Base-by-base conservation (phyloP, 1,140 invertebrate species). In the Atta texana region DNA sequence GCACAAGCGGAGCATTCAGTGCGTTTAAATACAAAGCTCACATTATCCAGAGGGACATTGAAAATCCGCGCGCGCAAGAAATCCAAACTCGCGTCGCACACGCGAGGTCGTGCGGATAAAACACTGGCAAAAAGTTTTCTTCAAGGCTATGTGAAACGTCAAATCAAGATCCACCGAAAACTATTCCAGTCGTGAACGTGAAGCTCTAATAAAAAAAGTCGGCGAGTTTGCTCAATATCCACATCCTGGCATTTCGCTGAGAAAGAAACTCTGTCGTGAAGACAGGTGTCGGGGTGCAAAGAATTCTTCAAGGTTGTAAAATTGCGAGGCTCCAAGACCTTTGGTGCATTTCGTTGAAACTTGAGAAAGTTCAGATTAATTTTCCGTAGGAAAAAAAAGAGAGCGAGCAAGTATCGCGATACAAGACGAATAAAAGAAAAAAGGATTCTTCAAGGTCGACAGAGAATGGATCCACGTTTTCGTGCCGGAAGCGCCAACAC, bases 331-430 rank as follows among this genome's bases (percentile, higher is more conserved):
- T 69, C 8, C 80, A 28, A 59, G 34, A 44, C 66, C 64, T 39
- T 55, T 7, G 69, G 14, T 39, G 39, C 55, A 55, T 57, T 74
- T 72, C 53, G 68, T 59, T 63, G 21, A 64, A 84, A 84, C 39
- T 81, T 71, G 64, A 64, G 39, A 75, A 61, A 84, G 69, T 84
- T 74, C 39, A 3, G 55, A 84, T 84, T 84, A 84, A 84, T 39
- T 84, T 59, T 1, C 24, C 24, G 24, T 18, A 28, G 16, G 31
- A 49, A 24, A 6, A 39, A 12, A 39, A 66, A 39, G 10, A 16
- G 49, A 68, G n/a, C 8, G 8, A 44, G 44, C 55, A 7, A 44
- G 1, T 31, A 28, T 69, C 64, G 14, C 14, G 24, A 34, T 10
- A 44, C 53, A 18, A 14, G 7, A 3, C n/a, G 63, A n/a, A n/a